Evolutionary conservation across 2,113 vertebrate species (phyloP).

Genomic region (Cephalopterus ornatus): DNA sequence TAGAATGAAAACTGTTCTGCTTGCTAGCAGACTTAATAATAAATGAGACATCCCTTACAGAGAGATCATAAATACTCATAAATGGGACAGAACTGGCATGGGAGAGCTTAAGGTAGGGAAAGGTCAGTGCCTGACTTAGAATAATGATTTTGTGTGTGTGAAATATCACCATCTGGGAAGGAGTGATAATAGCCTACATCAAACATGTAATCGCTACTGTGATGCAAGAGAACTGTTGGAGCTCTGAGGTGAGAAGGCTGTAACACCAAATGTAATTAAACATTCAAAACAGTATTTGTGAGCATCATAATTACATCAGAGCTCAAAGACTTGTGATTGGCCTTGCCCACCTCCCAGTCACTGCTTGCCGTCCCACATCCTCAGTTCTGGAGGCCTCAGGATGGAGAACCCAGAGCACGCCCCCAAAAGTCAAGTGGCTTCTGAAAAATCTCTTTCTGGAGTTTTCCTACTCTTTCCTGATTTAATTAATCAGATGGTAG

Average conservation of each 20-base stretch:
- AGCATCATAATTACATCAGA: neutral
- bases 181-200: neutral
- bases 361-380: neutral
- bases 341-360: neutral
- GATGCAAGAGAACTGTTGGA: neutral
- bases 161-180: neutral
- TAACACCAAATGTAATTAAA: neutral
- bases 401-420: rapidly evolving
- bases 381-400: neutral
- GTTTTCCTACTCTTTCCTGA: neutral
- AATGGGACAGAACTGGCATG: neutral
- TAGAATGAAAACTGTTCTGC: neutral
- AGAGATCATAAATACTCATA: neutral
- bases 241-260: neutral
- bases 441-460: neutral
- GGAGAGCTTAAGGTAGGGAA: neutral
- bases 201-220: neutral
- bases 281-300: neutral
- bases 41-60: neutral
- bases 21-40: neutral
- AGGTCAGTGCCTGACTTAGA: neutral
- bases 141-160: neutral
- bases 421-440: neutral
- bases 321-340: neutral
- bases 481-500: neutral